These are phyloP conservation scores for Candoia aspera DNA, from an alignment of 2,113 vertebrate species.

Conservation along the genomic window DNA sequence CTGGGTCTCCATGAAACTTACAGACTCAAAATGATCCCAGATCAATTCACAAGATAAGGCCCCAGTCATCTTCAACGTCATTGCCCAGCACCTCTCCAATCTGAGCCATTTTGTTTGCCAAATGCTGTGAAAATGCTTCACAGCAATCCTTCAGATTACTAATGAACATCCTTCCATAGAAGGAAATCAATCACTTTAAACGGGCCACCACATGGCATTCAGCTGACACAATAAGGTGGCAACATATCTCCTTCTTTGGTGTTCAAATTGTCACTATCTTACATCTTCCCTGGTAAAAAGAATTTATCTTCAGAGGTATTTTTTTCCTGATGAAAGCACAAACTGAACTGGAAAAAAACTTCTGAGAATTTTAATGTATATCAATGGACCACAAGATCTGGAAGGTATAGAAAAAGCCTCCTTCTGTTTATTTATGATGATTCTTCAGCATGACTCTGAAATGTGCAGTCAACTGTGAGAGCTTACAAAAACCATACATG, in stretches of 20 bases:
- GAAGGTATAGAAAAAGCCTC: not conserved
- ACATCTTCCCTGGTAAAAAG: not conserved
- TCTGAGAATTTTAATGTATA: not conserved
- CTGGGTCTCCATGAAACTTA: not conserved
- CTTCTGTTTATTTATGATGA: constrained; percentile 47
- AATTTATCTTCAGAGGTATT: constrained; percentile 29
- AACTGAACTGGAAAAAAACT: constrained; percentile 21
- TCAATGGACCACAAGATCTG: constrained; percentile 8
- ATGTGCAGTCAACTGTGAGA: constrained; percentile 30
- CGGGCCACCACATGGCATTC: too few species aligned
- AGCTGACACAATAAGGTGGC: too few species aligned
- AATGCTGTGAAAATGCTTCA: not conserved
- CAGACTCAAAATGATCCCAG: not conserved
- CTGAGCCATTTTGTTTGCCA: not conserved
- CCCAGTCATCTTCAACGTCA: too few species aligned
- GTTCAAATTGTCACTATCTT: not conserved
- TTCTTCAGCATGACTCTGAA: constrained; percentile 22
- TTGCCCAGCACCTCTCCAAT: not conserved
- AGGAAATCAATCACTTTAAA: too few species aligned
- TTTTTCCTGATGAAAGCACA: constrained; percentile 15
- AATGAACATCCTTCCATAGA: too few species aligned
- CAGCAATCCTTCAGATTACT: too few species aligned
- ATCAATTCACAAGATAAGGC: not conserved
- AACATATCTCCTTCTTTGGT: too few species aligned
- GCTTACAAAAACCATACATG: not conserved